Evolutionary conservation across 1,140 invertebrate genomes (phyloP).

Genomic region (Dendrolimus punctatus): DNA sequence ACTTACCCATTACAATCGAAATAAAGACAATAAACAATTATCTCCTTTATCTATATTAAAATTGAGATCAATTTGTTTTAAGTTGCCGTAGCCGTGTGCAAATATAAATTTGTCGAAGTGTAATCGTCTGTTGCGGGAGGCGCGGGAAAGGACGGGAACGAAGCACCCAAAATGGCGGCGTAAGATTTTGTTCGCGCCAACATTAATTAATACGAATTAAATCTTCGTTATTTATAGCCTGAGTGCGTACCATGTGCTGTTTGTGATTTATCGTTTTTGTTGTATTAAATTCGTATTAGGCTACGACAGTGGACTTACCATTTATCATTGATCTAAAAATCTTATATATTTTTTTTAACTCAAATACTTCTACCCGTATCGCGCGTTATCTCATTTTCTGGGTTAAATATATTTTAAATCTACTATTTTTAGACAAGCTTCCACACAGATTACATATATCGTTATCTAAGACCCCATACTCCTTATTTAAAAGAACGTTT

Average conservation of each 20-base stretch:
- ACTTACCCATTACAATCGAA: conserved; percentile 19
- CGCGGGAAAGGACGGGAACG: conserved; percentile 45
- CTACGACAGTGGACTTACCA: conserved; percentile 1
- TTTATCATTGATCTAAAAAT: too few relatives aligned
- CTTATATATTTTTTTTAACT: too few relatives aligned
- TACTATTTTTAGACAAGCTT: too few relatives aligned
- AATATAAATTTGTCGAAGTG: conserved; percentile 43
- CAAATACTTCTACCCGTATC: too few relatives aligned
- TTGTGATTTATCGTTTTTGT: conserved; percentile 58
- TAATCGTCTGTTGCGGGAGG: conserved; percentile 62
- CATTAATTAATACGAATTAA: conserved; percentile 56
- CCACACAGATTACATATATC: too few relatives aligned
- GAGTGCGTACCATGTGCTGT: conserved; percentile 40
- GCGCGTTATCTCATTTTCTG: too few relatives aligned
- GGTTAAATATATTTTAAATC: too few relatives aligned
- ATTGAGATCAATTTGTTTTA: neutral
- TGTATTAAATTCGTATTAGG: conserved; percentile 39
- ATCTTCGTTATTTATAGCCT: conserved; percentile 67
- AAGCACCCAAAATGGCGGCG: conserved; percentile 63
- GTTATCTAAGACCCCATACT: too few relatives aligned
- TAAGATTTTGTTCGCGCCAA: conserved; percentile 61
- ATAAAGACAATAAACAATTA: conserved; percentile 12
- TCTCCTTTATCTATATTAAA: conserved; percentile 12
- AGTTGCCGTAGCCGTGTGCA: neutral
- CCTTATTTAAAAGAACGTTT: too few relatives aligned